Evolutionary conservation across 2,888 invertebrate species (phyloP).

Genomic region (Heliconius ismenius): DNA sequence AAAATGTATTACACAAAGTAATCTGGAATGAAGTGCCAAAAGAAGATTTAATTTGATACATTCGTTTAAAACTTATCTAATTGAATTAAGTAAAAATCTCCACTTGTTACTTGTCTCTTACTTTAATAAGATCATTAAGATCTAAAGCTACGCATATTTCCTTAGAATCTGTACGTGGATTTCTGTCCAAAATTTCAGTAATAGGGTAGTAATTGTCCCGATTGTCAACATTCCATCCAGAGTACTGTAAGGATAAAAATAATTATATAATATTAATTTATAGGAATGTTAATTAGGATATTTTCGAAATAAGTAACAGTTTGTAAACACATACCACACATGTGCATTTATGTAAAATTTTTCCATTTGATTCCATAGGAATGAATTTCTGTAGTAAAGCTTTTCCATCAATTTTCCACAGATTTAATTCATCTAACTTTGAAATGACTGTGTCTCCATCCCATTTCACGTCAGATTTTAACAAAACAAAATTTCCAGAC

Average conservation of each 20-base stretch:
- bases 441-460: slow-evolving; percentile 80
- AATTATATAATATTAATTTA: neutral
- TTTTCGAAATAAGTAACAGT: neutral
- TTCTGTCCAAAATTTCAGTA: slow-evolving; percentile 79
- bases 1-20: slow-evolving; percentile 75
- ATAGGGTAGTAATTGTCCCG: slow-evolving; percentile 83
- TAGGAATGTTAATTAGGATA: neutral
- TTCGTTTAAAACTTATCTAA: slow-evolving; percentile 75
- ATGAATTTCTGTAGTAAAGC: slow-evolving; percentile 86
- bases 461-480: slow-evolving; percentile 84
- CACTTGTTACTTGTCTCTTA: slow-evolving; percentile 77
- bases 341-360: slow-evolving; percentile 82
- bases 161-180: slow-evolving; percentile 78
- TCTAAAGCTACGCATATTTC: slow-evolving; percentile 81
- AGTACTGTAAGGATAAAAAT: slow-evolving; percentile 73
- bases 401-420: slow-evolving; percentile 87
- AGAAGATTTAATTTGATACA: slow-evolving; percentile 63
- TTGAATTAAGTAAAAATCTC: slow-evolving; percentile 69
- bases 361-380: slow-evolving; percentile 82
- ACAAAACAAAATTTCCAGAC: slow-evolving; percentile 85
- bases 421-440: slow-evolving; percentile 81
- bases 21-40: slow-evolving; percentile 79
- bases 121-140: slow-evolving; percentile 80
- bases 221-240: slow-evolving; percentile 83
- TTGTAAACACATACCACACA: slow-evolving; percentile 78